phyloP scores from a whole-genome alignment of 2,113 vertebrate genomes.

The Oxyruncus cristatus region DNA sequence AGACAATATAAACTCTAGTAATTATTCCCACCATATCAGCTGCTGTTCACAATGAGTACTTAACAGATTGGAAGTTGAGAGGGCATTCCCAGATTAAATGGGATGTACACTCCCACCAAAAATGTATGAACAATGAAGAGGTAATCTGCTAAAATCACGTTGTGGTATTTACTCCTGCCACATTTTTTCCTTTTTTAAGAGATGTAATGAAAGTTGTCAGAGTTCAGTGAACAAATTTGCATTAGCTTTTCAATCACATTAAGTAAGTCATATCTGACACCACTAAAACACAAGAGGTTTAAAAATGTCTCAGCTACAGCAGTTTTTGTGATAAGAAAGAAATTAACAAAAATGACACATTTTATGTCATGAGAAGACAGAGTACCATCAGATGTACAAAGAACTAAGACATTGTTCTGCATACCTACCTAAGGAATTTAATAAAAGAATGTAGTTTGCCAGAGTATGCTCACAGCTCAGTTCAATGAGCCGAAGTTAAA shows the following conservation, averaged over 20 bases:
- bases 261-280: neutral
- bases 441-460: neutral
- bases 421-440: neutral
- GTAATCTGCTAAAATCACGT: neutral
- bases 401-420: neutral
- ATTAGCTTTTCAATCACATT: neutral
- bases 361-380: neutral
- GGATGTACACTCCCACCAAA: neutral
- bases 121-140: neutral
- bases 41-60: neutral
- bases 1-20: neutral
- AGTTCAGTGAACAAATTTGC: neutral
- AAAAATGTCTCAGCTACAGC: neutral
- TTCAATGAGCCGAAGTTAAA: neutral
- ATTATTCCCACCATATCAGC: neutral
- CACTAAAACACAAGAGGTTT: neutral
- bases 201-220: slow-evolving; percentile 10
- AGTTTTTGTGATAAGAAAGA: neutral
- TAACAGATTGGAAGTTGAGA: neutral
- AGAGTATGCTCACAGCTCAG: neutral
- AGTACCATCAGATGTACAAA: neutral
- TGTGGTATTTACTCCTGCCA: neutral
- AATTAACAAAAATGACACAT: neutral
- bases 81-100: neutral
- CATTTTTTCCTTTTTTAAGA: neutral